Evolutionary conservation across 35 echinoderm and acorn worm species (phyloP), one percentile per base, ranked within the genome.

Genomic region (Lytechinus pictus): DNA sequence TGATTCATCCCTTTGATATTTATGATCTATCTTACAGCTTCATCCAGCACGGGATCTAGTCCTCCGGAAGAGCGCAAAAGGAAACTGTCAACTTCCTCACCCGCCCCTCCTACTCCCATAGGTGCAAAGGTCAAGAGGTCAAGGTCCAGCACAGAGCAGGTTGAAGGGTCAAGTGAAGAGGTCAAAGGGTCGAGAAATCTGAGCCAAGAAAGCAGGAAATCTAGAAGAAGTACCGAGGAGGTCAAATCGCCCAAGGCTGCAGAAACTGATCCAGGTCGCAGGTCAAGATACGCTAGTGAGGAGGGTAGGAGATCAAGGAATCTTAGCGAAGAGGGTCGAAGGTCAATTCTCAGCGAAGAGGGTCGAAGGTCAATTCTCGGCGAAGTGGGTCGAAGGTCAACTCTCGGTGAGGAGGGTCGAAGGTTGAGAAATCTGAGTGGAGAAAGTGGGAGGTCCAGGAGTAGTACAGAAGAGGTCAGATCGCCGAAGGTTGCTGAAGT

Each of bases 21-120:
- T 6, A 13, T 71, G 1, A 19, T 79, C 66, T 90, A 3, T 90
- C 52, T 90, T 12, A 54, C 92, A 93, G 52, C 92, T 55, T 33
- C 92, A 27, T 27, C 29, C 53, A 93, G 92, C 28, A 55, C 92
- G 11, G 27, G 10, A 54, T 55, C 92, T 24, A 55, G 53, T 24
- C 92, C 53, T 53, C 55, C 92, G 56, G 92, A 93, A 27, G 92
- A 93, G 29, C 92, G 92, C n/a, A 93, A 93, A 27, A 54, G 92
- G 11, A 33, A 54, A 10, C 92, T 93, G 5, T 93, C 92, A 10
- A 13, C 92, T 27, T 55, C 92, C 28, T 93, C 92, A 10, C 24
- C 92, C 52, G 10, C 88, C 29, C 29, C 88, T 9, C 9, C 88
- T 16, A 12, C 29, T 19, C 55, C 52, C 52, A 6, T 9, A 9